Evolutionary conservation across 1,140 invertebrate genomes (phyloP).

Genomic region (Hyles vespertilio): DNA sequence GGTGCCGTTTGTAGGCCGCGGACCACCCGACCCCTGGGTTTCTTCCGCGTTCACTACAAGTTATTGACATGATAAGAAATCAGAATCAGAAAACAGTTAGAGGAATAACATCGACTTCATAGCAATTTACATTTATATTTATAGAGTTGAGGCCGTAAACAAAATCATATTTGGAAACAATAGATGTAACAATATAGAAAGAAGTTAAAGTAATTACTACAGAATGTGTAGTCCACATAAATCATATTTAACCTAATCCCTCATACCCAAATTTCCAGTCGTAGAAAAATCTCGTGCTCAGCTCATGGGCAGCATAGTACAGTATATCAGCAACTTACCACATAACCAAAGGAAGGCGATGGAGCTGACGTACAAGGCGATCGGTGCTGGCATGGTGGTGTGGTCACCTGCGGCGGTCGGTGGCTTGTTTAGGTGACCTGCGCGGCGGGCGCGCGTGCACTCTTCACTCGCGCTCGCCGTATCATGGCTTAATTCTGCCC

Average conservation of each 20-base stretch:
- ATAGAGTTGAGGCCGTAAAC: too few species aligned
- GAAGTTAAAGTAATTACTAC: too few species aligned
- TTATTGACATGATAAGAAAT: not conserved
- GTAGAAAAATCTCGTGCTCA: too few species aligned
- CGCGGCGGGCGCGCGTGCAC: conserved; percentile 25
- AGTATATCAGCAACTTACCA: conserved; percentile 30
- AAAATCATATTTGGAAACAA: too few species aligned
- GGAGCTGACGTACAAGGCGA: conserved; percentile 35
- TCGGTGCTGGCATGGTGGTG: conserved; percentile 40
- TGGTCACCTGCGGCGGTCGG: conserved; percentile 2
- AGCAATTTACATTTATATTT: too few species aligned
- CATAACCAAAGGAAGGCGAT: conserved; percentile 39
- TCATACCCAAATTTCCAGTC: too few species aligned
- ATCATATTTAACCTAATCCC: too few species aligned
- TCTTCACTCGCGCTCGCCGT: conserved; percentile 23
- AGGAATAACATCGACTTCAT: too few species aligned
- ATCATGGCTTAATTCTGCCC: conserved; percentile 31
- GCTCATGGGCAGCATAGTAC: too few species aligned
- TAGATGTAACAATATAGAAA: too few species aligned
- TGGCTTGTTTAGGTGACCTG: conserved; percentile 45
- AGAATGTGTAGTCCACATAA: too few species aligned
- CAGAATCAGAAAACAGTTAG: not conserved
- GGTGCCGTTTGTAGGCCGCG: conserved; percentile 42
- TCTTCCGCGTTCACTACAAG: conserved; percentile 36
- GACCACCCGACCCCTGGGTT: conserved; percentile 12